Evolutionary conservation across 2,797 vertebrate genomes (phyloP).

Genomic region (Mus spretus): DNA sequence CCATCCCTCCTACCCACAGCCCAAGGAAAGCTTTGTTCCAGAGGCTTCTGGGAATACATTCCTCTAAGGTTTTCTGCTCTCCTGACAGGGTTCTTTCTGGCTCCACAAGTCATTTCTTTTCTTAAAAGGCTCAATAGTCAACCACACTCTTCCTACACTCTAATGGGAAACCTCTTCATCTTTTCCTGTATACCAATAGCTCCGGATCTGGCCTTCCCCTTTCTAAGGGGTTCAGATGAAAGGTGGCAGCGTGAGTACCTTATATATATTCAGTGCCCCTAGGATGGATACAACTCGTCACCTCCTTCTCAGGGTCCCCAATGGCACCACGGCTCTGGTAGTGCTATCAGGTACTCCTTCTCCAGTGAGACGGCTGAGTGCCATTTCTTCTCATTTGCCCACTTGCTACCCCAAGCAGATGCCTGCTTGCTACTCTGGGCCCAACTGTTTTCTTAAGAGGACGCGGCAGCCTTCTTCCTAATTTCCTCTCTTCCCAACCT

Average conservation of each 20-base stretch:
- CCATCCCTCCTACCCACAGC: background rate
- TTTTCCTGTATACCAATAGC: conserved; percentile 6
- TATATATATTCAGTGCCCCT: background rate
- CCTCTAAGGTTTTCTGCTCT: background rate
- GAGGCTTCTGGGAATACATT: background rate
- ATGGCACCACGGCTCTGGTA: background rate
- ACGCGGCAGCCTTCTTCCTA: background rate
- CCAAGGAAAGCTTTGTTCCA: background rate
- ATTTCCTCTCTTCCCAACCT: background rate
- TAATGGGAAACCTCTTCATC: conserved; percentile 5
- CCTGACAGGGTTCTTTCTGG: background rate
- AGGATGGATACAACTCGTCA: background rate
- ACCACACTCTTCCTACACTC: background rate
- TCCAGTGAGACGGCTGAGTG: background rate
- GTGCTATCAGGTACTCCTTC: background rate
- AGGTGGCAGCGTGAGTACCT: background rate
- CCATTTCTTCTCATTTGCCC: background rate
- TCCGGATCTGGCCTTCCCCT: background rate
- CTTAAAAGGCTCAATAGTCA: background rate
- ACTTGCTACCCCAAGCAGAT: no score
- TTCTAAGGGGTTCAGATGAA: background rate
- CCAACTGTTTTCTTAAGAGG: background rate
- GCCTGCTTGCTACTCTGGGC: background rate
- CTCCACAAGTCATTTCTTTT: conserved; percentile 21
- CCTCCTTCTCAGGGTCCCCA: background rate